Conservation (phyloP, 2,797 vertebrate species). For the Potorous gilbertii region DNA sequence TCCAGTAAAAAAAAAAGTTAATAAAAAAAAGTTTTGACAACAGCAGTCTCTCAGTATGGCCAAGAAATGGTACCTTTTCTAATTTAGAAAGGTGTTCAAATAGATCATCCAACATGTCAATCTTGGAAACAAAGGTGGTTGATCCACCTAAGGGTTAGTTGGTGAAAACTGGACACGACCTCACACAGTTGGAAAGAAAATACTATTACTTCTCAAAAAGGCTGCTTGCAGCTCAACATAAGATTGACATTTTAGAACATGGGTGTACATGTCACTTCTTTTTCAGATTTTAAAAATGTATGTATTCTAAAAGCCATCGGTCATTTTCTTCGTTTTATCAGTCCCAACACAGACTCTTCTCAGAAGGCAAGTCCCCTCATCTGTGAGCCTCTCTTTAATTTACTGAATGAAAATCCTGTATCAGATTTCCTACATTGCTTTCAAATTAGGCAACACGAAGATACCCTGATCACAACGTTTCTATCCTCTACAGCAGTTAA, state of each 20-base stretch:
- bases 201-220: neutral
- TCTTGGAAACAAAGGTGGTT: neutral
- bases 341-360: neutral
- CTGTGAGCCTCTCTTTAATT: neutral
- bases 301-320: neutral
- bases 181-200: neutral
- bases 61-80: neutral
- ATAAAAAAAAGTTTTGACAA: neutral
- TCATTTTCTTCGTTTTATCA: neutral
- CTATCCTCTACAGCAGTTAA: neutral
- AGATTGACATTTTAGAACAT: neutral
- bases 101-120: neutral
- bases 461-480: neutral
- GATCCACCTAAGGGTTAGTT: neutral
- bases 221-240: neutral
- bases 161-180: neutral
- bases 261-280: neutral
- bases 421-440: neutral
- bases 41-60: neutral
- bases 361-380: neutral
- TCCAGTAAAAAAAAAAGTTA: constrained; percentile 4
- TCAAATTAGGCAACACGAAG: neutral
- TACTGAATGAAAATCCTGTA: neutral
- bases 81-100: neutral
- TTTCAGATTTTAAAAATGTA: neutral